Evolutionary conservation across 2,888 invertebrate genomes (phyloP).

Genomic region (Volucella inanis): DNA sequence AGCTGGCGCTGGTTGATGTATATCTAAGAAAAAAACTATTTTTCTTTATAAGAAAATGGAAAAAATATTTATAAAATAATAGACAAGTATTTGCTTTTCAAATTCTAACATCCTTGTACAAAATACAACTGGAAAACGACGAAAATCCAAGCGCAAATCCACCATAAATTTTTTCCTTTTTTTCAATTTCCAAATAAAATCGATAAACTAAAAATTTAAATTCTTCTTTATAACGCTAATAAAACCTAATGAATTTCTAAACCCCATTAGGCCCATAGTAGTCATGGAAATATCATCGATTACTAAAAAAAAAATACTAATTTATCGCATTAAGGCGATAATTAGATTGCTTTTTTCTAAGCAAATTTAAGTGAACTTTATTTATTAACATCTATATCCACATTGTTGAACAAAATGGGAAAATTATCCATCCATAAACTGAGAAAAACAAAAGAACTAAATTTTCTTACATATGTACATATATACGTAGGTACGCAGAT

Average conservation of each 20-base stretch:
- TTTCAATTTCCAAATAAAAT: neutral
- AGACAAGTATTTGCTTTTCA: too few species aligned
- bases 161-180: too few species aligned
- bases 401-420: slow-evolving; percentile 4
- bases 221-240: slow-evolving; percentile 9
- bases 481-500: too few species aligned
- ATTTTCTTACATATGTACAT: too few species aligned
- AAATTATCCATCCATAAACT: neutral
- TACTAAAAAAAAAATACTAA: slow-evolving; percentile 34
- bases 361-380: slow-evolving; percentile 44
- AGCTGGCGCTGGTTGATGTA: too few species aligned
- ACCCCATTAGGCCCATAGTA: slow-evolving; percentile 31
- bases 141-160: too few species aligned
- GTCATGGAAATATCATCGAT: slow-evolving; percentile 35
- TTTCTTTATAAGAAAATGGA: too few species aligned
- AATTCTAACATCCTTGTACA: too few species aligned
- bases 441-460: neutral
- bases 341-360: neutral
- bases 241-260: slow-evolving; percentile 37
- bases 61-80: too few species aligned
- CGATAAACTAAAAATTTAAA: neutral
- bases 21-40: too few species aligned
- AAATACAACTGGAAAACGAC: too few species aligned
- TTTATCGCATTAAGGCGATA: neutral
- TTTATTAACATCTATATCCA: slow-evolving; percentile 46